Evolutionary conservation across 2,797 vertebrate genomes (phyloP), one percentile per base, ranked within the genome.

Genomic region (Odontamblyopus lacepedii): DNA sequence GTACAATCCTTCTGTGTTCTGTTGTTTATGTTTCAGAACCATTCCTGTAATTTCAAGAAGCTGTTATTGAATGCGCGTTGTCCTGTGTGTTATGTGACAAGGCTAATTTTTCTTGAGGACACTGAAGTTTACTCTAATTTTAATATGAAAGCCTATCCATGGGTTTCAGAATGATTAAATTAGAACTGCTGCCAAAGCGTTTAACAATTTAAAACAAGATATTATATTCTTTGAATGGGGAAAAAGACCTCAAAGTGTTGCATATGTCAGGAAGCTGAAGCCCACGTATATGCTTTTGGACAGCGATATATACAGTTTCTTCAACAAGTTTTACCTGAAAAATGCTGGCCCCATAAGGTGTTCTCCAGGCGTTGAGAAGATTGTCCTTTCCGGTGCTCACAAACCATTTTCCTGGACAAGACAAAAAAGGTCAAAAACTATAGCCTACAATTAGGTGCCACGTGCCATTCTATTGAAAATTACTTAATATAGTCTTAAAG

Each of bases 301-400:
- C 30, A 19, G 30, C 30, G 32, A 19, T 48, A 44, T 9, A 44
- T 48, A 48, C 1, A 18, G 30, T 38, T 11, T 53, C 1, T 1
- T 15, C 13, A 9, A 55, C 11, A 16, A 9, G 23, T 29, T 70
- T 81, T 81, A 95, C 94, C 93, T 95, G 94, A 81, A 95, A 95
- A 85, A 95, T 95, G 85, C 94, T 95, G 86, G 94, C 94, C 75
- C 94, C 94, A 32, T 95, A 95, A 6, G 94, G 94, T 66, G 94
- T 95, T 85, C 94, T 93, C 94, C 94, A 95, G 23, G 94, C 94
- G 38, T 95, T 95, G 69, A 95, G 92, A 78, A 95, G 93, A 90
- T 95, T 95, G 89, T 95, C 94, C 84, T 95, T 95, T 71, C 94
- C 94, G 67, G 94, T 95, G 88, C 94, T 95, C 79, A 95, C 94